Evolutionary conservation across 2,113 vertebrate species (phyloP), one percentile per base, ranked within the genome.

Genomic region (Ceyx cyanopectus): DNA sequence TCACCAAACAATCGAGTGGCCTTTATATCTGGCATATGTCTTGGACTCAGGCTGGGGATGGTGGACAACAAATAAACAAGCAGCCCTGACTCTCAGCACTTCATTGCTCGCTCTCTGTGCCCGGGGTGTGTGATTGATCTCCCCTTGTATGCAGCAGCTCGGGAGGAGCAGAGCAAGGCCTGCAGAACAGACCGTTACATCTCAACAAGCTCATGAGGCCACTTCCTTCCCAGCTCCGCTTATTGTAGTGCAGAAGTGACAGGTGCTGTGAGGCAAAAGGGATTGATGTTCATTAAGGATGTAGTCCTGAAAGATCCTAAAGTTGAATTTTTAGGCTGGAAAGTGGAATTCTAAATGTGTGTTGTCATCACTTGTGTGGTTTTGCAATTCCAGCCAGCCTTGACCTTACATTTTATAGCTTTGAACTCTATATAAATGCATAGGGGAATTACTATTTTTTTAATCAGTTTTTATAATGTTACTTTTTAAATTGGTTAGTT

Each of bases 1-100:
- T 1, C 10, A 48, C 75, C 16, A 65, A 90, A 61, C 0, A 0
- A 22, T 6, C 0, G 1, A 34, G 37, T 1, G 0, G 9, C 3
- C 30, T 54, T 51, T n/a, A 7, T 41, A 48, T 63, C 67, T 34
- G 27, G 27, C 40, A 29, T 45, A 4, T 15, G 4, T 62, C 45
- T 76, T 69, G 32, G 7, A 40, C 80, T 82, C 54, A 14, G 41
- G 14, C 54, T 53, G 7, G 0, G n/a, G 23, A 8, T 20, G 3
- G 3, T 62, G 30, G 50, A 61, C n/a, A 46, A 20, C 0, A 3
- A 34, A 24, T 30, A 58, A 89, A 80, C 29, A 48, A 76, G 37
- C 78, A 82, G 57, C 48, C n/a, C 67, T 62, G 77, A 21, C 46
- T 81, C 66, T 41, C 32, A 26, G 37, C 30, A 10, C 24, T 34